Evolutionary conservation across 2,888 invertebrate species (phyloP), one percentile per base, ranked within the genome.

Genomic region (Acholoe squamosa): DNA sequence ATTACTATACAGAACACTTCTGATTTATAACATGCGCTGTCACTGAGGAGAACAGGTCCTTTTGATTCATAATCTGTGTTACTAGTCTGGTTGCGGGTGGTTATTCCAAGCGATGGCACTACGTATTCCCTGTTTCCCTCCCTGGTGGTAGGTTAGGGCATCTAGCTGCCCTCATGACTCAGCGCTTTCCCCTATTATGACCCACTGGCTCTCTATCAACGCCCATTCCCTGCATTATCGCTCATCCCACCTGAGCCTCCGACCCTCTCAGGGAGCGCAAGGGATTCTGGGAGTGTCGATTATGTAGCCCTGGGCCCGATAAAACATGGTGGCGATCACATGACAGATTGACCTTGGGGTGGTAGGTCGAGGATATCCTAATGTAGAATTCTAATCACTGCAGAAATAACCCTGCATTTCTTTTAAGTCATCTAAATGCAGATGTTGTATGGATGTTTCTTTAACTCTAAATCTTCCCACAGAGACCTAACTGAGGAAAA

Each of bases 121-220:
- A 7, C n/a, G n/a, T 25, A n/a, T 67, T 67, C n/a, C 67, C 67
- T n/a, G 67, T 25, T 77, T 31, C 28, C 31, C 77, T 33, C 77
- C 22, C 33, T 77, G 77, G 77, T 31, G 77, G 77, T n/a, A 25
- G 12, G 33, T 10, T 31, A 31, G 77, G 77, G 77, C 33, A 77
- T 33, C 77, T 31, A 28, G 77, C 77, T 31, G 77, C 77, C 77
- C 77, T 31, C 77, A 77, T 77, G 77, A 5, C 7, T 77, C 77
- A 77, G 77, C 77, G 33, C 12, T 33, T 5, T 7, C 77, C 77
- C 77, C 22, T 77, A 77, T 77, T 77, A 77, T 77, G 31, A 33
- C 77, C 77, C 77, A 77, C 67, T 31, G 77, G 77, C 77, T 77
- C 77, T 77, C 77, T 77, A 77, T 77, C 77, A 77, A 77, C 77